Evolutionary conservation across 1,140 invertebrate species (phyloP).

Genomic region (Drosophila persimilis): DNA sequence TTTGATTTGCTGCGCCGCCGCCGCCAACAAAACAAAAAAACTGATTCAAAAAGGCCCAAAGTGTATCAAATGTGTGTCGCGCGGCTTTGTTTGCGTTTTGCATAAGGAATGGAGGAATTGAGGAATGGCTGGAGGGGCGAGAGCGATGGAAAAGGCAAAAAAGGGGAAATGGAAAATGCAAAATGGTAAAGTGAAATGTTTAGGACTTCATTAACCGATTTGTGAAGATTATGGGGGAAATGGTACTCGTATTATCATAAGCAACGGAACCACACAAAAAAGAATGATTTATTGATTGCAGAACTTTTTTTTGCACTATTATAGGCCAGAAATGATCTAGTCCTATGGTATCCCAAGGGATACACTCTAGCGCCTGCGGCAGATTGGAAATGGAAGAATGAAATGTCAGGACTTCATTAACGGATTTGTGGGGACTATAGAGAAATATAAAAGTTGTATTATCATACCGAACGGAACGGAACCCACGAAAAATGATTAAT

Average conservation of each 20-base stretch:
- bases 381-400: conserved; percentile 22
- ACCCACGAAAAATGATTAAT: conserved; percentile 40
- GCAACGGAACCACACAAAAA: too few species aligned
- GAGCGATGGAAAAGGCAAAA: conserved; percentile 5
- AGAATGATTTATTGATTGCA: too few species aligned
- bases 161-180: conserved; percentile 6
- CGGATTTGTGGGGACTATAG: too few species aligned
- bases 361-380: too few species aligned
- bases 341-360: too few species aligned
- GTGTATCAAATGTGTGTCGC: conserved; percentile 75
- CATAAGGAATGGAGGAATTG: conserved; percentile 37
- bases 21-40: conserved; percentile 16
- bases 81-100: conserved; percentile 78
- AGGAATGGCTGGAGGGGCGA: conserved; percentile 1
- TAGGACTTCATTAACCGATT: conserved; percentile 60
- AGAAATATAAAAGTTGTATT: conserved; percentile 24
- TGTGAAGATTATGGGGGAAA: too few species aligned
- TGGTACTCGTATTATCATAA: too few species aligned
- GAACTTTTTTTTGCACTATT: background rate
- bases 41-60: conserved; percentile 34
- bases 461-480: background rate
- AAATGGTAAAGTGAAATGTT: conserved; percentile 10
- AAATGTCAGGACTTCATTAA: background rate
- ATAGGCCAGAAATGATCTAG: too few species aligned
- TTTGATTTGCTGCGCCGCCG: conserved; percentile 64